Evolutionary conservation across 1,140 invertebrate species (phyloP), one percentile per base, ranked within the genome.

Genomic region (Chironomus tepperi): DNA sequence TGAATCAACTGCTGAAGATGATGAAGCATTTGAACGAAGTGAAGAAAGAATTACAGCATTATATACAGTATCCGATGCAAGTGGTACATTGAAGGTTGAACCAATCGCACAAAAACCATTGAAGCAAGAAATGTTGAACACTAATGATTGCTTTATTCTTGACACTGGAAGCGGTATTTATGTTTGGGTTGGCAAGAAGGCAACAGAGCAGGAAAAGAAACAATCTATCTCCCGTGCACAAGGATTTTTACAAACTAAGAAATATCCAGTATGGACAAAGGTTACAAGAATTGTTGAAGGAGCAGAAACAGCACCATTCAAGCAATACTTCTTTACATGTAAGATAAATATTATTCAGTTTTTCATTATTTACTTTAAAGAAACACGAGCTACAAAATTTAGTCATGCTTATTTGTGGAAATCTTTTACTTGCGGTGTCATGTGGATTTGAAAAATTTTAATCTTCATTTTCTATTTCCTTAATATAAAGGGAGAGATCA

Each of bases 181-280:
- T 81, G 92, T 93, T 0, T 96, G 94, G 94, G 87, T 95, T 74
- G 94, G 94, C 21, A 91, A 89, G 78, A 86, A 89, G 43, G 89
- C 91, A 43, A 91, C 89, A 3, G 84, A 86, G 73, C 87, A 90
- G 79, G 94, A 96, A 83, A 93, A 93, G 78, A 80, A 87, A 12
- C 88, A 92, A 79, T 88, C 92, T 0, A 90, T 95, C 89, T 84
- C 87, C 67, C 90, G 88, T 78, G 94, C 92, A 2, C 86, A 93
- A 75, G 72, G 75, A 74, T 92, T 90, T 79, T 79, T 94, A 75
- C 83, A 84, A 34, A 82, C 86, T 3, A 90, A 92, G 76, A 91
- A 90, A 43, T 92, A 93, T 80, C 91, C 93, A 0, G 84, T 87
- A 18, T 94, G 92, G 92, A 93, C 91, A 0, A 79, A 81, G 64